Percentiles rank a stretch among this genome's conserved stretches.
Conservation (phyloP, 2,113 vertebrate species). For the Paralichthys olivaceus region DNA sequence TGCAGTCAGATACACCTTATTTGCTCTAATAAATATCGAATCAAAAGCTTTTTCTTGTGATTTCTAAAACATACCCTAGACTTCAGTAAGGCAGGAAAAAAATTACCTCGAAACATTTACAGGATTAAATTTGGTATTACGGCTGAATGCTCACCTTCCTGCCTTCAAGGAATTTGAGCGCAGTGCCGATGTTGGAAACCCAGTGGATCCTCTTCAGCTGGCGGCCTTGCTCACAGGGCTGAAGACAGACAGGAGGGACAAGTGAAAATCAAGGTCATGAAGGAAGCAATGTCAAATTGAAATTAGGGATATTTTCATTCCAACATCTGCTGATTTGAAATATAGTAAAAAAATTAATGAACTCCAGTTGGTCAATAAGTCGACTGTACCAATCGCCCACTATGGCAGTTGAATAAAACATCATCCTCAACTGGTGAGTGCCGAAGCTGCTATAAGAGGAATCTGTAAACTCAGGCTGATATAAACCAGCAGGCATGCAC, state of each 20-base stretch:
- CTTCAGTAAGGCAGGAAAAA: background rate
- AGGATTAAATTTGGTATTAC: background rate
- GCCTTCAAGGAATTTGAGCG: slow-evolving; percentile 96
- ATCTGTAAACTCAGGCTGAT: background rate
- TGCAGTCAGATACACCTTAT: slow-evolving; percentile 3
- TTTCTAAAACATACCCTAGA: background rate
- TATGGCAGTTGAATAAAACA: background rate
- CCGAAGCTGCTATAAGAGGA: background rate
- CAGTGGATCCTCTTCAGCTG: slow-evolving; percentile 96
- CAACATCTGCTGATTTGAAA: background rate
- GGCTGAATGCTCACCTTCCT: slow-evolving; percentile 87
- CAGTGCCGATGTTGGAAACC: slow-evolving; percentile 95
- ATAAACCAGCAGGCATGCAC: background rate
- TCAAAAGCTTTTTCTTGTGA: background rate
- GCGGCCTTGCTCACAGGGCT: slow-evolving; percentile 96
- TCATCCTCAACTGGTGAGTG: background rate
- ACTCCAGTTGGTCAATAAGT: background rate
- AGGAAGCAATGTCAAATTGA: background rate
- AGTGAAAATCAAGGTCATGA: background rate
- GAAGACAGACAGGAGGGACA: slow-evolving; percentile 28
- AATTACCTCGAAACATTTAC: background rate
- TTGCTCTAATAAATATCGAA: slow-evolving; percentile 5
- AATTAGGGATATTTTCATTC: background rate
- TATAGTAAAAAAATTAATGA: background rate
- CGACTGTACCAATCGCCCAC: background rate